Evolutionary conservation across 1,140 invertebrate species (phyloP).

Genomic region (Nylanderia fulva): DNA sequence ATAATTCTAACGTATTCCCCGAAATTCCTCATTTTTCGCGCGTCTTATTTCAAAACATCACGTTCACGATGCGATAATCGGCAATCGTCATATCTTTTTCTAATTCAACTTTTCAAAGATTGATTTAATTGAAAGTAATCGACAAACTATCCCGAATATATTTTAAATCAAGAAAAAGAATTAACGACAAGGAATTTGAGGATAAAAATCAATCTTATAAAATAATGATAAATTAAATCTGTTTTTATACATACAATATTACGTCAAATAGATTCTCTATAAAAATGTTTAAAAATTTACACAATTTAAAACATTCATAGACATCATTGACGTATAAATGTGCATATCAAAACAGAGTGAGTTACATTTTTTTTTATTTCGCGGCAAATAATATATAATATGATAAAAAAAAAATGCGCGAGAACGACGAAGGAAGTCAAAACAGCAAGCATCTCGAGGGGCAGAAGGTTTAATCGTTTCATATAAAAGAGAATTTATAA

Average conservation of each 20-base stretch:
- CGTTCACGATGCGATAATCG: not conserved
- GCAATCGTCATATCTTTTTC: conserved; percentile 17
- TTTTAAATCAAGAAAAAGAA: not conserved
- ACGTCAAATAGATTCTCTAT: not conserved
- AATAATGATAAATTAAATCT: not conserved
- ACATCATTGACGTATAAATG: conserved; percentile 59
- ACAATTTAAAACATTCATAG: conserved; percentile 43
- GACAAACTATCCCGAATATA: not conserved
- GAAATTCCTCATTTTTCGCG: conserved; percentile 67
- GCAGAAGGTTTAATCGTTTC: conserved; percentile 64
- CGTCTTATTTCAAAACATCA: conserved; percentile 51
- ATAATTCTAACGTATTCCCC: conserved; percentile 58
- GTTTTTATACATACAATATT: not conserved
- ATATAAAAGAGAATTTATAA: conserved; percentile 72
- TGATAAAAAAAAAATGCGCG: conserved; percentile 52
- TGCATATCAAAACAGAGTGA: conserved; percentile 36
- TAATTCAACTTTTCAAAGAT: not conserved
- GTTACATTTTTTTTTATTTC: conserved; percentile 28
- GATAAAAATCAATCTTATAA: not conserved
- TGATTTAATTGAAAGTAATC: not conserved
- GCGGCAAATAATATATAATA: conserved; percentile 15
- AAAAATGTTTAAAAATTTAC: not conserved
- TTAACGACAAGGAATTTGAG: not conserved
- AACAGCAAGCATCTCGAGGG: conserved; percentile 61
- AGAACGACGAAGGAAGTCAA: conserved; percentile 65